Base-by-base conservation (phyloP, 2,113 vertebrate species). In the Psilopogon haemacephalus region DNA sequence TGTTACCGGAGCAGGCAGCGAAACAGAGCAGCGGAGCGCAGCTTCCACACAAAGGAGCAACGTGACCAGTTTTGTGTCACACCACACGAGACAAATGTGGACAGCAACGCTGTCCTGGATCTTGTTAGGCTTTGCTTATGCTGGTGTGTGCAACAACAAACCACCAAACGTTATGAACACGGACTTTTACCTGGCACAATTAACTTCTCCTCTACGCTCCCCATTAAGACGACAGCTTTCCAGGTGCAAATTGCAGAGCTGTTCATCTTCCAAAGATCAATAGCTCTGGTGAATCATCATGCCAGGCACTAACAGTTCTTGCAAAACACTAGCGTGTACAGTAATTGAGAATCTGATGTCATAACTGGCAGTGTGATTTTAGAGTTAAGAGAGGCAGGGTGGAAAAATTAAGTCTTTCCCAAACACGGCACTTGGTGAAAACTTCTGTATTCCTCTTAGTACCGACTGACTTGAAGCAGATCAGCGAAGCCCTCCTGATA, bases 181-280 rank as follows among this genome's bases (percentile, higher is more conserved):
- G 1, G 64, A 54, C 75, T 68, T 94, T 30, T 71, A 80, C 48
- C 69, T 37, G 54, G 58, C 64, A 56, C 46, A 33, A 73, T 83
- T 87, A 92, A 77, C 71, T 76, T 79, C 60, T 85, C 68, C 72
- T 89, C 76, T 54, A 21, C 1, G 8, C 70, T 67, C 23, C 67
- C n/a, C 75, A 56, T 23, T 94, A 64, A 56, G 28, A 89, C 63
- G 71, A 80, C 38, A 94, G 80, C 71, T 90, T 97, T 95, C 92
- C 94, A 97, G 85, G 70, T 93, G 90, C 89, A 73, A 95, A 90
- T 8, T 65, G 71, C 91, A 91, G 81, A 91, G 72, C 94, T 89
- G 89, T 77, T 87, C 95, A 87, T 90, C 95, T 96, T 92, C 91
- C 92, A 88, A 50, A 77, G 72, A 97, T 97, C 96, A 85, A 94